Conservation (phyloP, 1,140 invertebrate species). For the Brachionus asplanchnoidis region DNA sequence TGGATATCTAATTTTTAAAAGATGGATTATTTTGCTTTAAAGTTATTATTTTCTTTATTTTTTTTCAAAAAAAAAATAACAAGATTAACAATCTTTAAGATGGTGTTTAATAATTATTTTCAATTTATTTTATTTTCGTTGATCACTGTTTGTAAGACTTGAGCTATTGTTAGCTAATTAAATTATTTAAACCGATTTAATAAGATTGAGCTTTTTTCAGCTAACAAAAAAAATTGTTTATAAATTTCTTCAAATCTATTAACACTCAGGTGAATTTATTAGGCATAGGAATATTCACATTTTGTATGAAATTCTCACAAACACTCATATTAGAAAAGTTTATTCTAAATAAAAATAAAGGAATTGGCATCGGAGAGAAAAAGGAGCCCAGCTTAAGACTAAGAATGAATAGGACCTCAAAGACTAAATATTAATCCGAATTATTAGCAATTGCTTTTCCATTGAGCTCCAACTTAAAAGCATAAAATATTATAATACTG, state of each 20-base stretch:
- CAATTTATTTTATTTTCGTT: not conserved
- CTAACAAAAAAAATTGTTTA: not conserved
- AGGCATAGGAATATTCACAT: too few species aligned
- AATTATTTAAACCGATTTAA: not conserved
- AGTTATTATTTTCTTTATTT: not conserved
- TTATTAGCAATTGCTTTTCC: not conserved
- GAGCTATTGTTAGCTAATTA: not conserved
- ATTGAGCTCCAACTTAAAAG: not conserved
- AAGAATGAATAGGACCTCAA: not conserved
- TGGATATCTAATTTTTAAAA: too few species aligned
- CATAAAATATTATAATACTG: constrained; percentile 5
- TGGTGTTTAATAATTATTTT: not conserved
- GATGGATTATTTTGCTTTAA: too few species aligned
- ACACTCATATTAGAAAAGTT: not conserved
- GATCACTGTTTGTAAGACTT: not conserved
- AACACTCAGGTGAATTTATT: too few species aligned
- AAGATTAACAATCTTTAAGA: not conserved
- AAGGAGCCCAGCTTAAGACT: not conserved
- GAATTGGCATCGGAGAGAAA: not conserved
- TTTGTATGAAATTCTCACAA: not conserved
- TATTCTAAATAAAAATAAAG: not conserved
- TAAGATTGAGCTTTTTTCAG: not conserved
- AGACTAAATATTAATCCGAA: not conserved
- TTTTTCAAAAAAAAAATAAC: not conserved
- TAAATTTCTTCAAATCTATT: too few species aligned